Evolutionary conservation across 1,140 invertebrate species (phyloP).

Genomic region (Diorhabda sublineata): DNA sequence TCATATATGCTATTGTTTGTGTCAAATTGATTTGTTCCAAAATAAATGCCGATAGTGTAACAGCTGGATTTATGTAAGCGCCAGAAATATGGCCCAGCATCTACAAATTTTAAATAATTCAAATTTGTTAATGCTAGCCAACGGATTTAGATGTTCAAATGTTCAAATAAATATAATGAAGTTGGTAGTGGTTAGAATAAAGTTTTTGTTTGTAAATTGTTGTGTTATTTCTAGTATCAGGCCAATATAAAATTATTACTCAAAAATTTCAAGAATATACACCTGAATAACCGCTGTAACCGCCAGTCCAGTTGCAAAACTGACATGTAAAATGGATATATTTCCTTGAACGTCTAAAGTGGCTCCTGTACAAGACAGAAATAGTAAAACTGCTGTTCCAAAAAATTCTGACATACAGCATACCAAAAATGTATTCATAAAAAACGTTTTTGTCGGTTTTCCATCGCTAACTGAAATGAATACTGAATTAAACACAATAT

Average conservation of each 20-base stretch:
- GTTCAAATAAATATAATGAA: no score
- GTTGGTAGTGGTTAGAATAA: no score
- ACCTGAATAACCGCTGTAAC: slow-evolving; percentile 39
- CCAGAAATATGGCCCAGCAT: slow-evolving; percentile 66
- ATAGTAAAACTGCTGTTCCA: slow-evolving; percentile 43
- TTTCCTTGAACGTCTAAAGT: slow-evolving; percentile 27
- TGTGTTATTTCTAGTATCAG: not conserved
- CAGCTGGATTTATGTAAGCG: slow-evolving; percentile 72
- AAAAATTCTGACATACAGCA: slow-evolving; percentile 44
- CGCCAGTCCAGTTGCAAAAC: slow-evolving; percentile 36
- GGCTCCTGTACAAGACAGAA: slow-evolving; percentile 38
- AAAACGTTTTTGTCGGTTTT: slow-evolving; percentile 12
- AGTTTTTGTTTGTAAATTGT: no score
- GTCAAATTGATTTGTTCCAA: slow-evolving; percentile 60
- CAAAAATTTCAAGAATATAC: not conserved
- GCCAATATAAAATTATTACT: not conserved
- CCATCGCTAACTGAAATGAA: not conserved
- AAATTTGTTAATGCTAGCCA: no score
- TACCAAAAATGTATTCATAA: slow-evolving; percentile 22
- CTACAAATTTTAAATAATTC: slow-evolving; percentile 47
- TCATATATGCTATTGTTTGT: slow-evolving; percentile 63
- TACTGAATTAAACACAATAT: not conserved
- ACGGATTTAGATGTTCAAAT: no score
- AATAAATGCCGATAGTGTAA: slow-evolving; percentile 65
- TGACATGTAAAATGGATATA: slow-evolving; percentile 30